Percentiles rank a stretch among this genome's conserved stretches.
These are phyloP conservation scores for Ganaspis brasiliensis DNA, from an alignment of 2,888 invertebrate species.

Conservation along the genomic window DNA sequence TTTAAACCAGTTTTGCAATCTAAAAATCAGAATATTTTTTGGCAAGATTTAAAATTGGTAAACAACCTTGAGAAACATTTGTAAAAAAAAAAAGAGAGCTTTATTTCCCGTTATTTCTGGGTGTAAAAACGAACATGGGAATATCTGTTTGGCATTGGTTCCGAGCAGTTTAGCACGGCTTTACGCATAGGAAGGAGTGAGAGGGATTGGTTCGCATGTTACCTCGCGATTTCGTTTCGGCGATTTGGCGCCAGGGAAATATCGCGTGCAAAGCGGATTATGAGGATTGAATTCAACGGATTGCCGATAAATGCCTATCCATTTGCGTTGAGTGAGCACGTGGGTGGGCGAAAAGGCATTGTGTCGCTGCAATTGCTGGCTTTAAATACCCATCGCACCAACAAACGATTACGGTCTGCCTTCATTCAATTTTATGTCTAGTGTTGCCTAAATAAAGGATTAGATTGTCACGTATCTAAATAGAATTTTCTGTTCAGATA, in stretches of 20 bases:
- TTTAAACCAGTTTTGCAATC: too few species aligned
- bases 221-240: conserved; percentile 41
- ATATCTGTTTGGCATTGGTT: conserved; percentile 36
- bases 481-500: background rate
- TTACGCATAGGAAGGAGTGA: conserved; percentile 9
- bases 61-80: conserved; percentile 3
- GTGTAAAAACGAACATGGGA: conserved; percentile 28
- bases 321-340: conserved; percentile 27
- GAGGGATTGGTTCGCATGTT: conserved; percentile 16
- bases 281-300: conserved; percentile 39
- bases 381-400: conserved; percentile 35
- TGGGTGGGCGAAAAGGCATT: conserved; percentile 5
- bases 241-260: conserved; percentile 32
- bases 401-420: conserved; percentile 35
- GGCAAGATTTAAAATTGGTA: too few species aligned
- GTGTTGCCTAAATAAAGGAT: background rate
- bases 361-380: conserved; percentile 35
- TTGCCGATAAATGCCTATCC: conserved; percentile 41
- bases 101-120: conserved; percentile 18
- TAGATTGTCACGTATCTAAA: background rate
- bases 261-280: conserved; percentile 43
- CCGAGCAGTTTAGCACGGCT: conserved; percentile 39
- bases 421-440: conserved; percentile 21
- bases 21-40: too few species aligned
- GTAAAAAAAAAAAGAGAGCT: background rate